These are phyloP conservation scores for Ploceus nigricollis DNA, from an alignment of 2,113 vertebrate genomes.

Conservation along the genomic window DNA sequence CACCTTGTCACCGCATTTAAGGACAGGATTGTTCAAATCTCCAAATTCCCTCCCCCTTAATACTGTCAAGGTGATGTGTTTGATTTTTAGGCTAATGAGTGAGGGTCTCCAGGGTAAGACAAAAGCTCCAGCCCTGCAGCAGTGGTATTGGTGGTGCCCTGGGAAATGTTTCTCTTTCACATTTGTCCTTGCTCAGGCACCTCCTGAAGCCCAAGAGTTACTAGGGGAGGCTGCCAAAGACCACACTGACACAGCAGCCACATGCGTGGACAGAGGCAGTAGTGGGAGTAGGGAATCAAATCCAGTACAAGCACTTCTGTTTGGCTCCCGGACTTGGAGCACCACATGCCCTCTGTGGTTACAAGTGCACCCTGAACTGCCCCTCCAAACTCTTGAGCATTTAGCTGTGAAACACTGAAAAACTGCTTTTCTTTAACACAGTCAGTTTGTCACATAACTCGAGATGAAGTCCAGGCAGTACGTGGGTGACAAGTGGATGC, in stretches of 20 bases:
- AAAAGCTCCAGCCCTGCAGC: neutral
- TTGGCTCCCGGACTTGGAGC: rapidly evolving
- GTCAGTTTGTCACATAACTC: neutral
- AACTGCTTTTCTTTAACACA: neutral
- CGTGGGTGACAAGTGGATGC: neutral
- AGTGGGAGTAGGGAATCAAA: neutral
- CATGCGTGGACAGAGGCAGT: neutral
- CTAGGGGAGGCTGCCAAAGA: neutral
- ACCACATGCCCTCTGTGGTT: neutral
- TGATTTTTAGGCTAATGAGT: neutral
- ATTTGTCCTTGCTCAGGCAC: neutral
- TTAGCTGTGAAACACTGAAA: neutral
- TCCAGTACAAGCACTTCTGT: neutral
- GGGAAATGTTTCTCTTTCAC: neutral
- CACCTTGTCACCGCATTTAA: neutral
- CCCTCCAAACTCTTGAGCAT: neutral
- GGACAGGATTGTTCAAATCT: neutral
- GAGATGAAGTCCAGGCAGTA: neutral
- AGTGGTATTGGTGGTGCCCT: neutral
- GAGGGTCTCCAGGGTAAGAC: neutral
- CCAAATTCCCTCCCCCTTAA: neutral
- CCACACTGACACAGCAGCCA: neutral
- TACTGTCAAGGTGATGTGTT: neutral
- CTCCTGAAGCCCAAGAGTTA: neutral
- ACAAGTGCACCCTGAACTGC: neutral